phyloP scores from a whole-genome alignment of 2,888 invertebrate species.

The Amphipoea lucens region DNA sequence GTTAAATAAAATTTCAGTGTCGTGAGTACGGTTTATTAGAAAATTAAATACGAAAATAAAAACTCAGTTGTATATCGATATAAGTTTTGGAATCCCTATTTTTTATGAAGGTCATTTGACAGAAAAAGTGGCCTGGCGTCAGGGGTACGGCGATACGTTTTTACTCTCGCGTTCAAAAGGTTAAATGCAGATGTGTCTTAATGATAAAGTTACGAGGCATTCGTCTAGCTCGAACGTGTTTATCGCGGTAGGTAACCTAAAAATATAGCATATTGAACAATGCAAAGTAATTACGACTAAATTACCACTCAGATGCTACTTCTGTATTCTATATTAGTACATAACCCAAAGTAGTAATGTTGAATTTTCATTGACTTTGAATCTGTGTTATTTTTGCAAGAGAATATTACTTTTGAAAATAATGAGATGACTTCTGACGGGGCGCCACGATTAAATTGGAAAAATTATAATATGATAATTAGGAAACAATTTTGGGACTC shows the following conservation, averaged over 20 bases:
- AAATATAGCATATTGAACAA: not conserved
- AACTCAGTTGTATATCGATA: no score
- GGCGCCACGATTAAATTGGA: not conserved
- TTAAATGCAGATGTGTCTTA: constrained; percentile 44
- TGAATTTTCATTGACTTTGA: not conserved
- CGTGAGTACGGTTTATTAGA: no score
- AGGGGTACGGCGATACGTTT: no score
- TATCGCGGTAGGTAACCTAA: not conserved
- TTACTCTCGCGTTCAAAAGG: no score
- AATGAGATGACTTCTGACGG: not conserved
- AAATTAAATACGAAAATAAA: no score
- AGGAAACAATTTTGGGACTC: not conserved
- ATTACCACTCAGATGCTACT: not conserved
- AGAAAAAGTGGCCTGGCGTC: no score
- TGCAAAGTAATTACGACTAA: constrained; percentile 11
- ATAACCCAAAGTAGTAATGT: constrained; percentile 10
- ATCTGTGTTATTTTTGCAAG: not conserved
- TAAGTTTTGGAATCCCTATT: no score
- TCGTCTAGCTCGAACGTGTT: constrained; percentile 44
- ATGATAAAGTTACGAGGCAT: constrained; percentile 35
- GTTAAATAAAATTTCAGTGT: no score
- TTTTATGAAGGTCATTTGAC: no score
- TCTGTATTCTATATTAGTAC: constrained; percentile 6
- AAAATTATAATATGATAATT: constrained; percentile 24
- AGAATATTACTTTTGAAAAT: not conserved